Percentiles rank a stretch among this genome's conserved stretches.
phyloP scores from a whole-genome alignment of 53 echinoderm and acorn worm species.

The Astropecten irregularis region DNA sequence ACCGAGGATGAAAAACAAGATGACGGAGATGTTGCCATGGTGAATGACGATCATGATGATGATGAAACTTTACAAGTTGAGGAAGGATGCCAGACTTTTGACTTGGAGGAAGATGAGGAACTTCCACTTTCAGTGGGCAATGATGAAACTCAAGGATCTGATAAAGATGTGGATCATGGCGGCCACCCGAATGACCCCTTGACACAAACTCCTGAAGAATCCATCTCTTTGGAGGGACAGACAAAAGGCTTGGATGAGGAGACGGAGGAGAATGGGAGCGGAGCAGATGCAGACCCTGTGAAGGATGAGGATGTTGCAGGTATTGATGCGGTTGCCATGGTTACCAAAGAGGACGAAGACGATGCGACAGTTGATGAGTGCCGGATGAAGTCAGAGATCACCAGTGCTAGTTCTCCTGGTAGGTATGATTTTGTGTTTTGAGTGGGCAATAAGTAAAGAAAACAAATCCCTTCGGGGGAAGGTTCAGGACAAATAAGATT shows the following conservation, averaged over 20 bases:
- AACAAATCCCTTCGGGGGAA: too few species aligned
- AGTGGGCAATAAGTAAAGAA: too few species aligned
- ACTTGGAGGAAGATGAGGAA: neutral
- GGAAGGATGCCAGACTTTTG: constrained; percentile 11
- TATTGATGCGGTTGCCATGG: constrained; percentile 26
- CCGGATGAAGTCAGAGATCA: too few species aligned
- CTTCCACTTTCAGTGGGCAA: neutral
- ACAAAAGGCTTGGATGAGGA: neutral
- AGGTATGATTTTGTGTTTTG: too few species aligned
- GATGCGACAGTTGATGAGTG: neutral
- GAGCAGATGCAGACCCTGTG: neutral
- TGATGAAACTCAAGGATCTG: neutral
- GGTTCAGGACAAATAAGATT: too few species aligned
- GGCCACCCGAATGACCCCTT: neutral
- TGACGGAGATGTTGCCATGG: constrained; percentile 15
- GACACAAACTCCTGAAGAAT: neutral
- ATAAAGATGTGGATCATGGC: neutral
- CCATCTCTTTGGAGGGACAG: neutral
- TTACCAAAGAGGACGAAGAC: neutral
- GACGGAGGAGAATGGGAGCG: neutral
- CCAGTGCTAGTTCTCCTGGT: neutral
- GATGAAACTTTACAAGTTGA: neutral
- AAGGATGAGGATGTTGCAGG: neutral
- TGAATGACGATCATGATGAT: neutral
- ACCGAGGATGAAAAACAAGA: neutral